These are phyloP conservation scores for Hirundichthys speculiger DNA, from an alignment of 2,113 vertebrate species.

Conservation along the genomic window DNA sequence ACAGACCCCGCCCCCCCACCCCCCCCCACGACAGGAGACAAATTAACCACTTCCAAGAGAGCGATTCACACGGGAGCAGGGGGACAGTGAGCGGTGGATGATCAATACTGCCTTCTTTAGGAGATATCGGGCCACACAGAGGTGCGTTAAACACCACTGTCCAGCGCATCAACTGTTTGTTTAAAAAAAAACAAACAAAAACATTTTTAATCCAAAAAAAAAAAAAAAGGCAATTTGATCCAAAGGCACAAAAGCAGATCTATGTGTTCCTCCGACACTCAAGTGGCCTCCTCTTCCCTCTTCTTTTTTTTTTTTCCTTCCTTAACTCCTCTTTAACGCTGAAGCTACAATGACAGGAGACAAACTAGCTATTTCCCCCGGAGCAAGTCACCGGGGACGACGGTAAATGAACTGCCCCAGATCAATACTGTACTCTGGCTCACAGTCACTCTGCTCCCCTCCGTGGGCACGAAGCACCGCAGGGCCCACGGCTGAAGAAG, in stretches of 20 bases:
- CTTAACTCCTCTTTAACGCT: constrained; percentile 62
- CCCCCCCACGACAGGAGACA: constrained; percentile 60
- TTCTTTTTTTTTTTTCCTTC: not conserved
- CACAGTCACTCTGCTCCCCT: constrained; percentile 25
- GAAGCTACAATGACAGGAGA: constrained; percentile 78
- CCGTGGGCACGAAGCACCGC: constrained; percentile 6
- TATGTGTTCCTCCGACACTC: constrained; percentile 12
- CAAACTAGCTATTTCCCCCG: constrained; percentile 81
- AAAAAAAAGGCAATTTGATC: too few species aligned
- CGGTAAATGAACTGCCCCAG: constrained; percentile 78
- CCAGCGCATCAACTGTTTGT: not conserved
- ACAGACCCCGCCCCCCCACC: too few species aligned
- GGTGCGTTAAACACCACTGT: constrained; percentile 15
- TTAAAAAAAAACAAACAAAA: not conserved
- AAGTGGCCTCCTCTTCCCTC: constrained; percentile 10
- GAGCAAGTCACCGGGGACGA: constrained; percentile 76
- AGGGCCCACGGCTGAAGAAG: not conserved
- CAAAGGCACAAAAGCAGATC: not conserved
- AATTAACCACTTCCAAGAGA: constrained; percentile 76
- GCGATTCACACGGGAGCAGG: constrained; percentile 59
- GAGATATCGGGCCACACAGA: constrained; percentile 34
- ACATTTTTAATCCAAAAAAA: not conserved
- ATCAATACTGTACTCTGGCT: constrained; percentile 79
- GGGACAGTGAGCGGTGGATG: constrained; percentile 65
- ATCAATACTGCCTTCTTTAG: constrained; percentile 62